A percentile compares a stretch with the other conserved stretches of the same genome.
phyloP scores from a whole-genome alignment of 1,140 invertebrate species.

The Archegozetes longisetosus region DNA sequence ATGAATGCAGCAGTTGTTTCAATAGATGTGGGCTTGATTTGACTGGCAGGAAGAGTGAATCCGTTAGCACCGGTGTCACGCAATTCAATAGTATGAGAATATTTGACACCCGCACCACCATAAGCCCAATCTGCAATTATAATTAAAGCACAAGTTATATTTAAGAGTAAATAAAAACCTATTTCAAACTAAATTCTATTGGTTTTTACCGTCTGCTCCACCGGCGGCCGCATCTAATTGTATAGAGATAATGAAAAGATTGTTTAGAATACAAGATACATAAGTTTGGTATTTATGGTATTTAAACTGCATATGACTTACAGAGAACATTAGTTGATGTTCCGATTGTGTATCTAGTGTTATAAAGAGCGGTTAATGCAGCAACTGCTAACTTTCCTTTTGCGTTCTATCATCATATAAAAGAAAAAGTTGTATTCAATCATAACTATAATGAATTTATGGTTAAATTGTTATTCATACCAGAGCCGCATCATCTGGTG shows the following conservation, averaged over 20 bases:
- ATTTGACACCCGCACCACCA: slow-evolving; percentile 26
- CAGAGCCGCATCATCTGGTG: not conserved
- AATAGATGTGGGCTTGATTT: slow-evolving; percentile 48
- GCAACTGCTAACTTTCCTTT: not conserved
- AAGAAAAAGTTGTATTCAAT: not conserved
- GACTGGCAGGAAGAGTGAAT: slow-evolving; percentile 35
- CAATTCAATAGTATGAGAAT: slow-evolving; percentile 33
- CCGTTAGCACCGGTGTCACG: slow-evolving; percentile 31
- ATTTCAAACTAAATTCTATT: no score
- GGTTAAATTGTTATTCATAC: not conserved
- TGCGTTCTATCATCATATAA: not conserved
- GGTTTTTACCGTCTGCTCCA: not conserved
- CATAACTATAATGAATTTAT: slow-evolving; percentile 16
- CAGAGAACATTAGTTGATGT: not conserved
- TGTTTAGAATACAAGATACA: not conserved
- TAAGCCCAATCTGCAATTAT: slow-evolving; percentile 23
- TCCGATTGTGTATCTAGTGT: not conserved
- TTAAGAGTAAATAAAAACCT: no score
- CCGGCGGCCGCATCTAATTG: not conserved
- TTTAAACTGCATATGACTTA: not conserved
- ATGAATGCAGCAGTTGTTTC: slow-evolving; percentile 33
- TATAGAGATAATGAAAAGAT: not conserved
- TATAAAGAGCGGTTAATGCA: not conserved
- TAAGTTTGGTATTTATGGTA: not conserved
- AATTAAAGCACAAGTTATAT: not conserved